Percentiles rank a stretch among this genome's conserved stretches.
phyloP scores from a whole-genome alignment of 1,140 invertebrate genomes.

The Heterodera carotae region DNA sequence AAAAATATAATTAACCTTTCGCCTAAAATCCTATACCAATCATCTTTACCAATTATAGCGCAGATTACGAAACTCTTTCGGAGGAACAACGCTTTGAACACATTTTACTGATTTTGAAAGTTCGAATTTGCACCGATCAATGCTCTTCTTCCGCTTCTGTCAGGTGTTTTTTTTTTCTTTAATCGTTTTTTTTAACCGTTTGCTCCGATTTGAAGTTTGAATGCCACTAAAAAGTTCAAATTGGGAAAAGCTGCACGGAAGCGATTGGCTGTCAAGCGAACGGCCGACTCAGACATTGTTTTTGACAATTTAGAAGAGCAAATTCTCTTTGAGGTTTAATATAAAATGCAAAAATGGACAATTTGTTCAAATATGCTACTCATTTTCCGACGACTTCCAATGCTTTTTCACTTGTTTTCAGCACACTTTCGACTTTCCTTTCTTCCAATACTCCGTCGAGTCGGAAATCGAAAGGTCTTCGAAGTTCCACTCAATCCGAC shows the following conservation, averaged over 20 bases:
- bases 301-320: slow-evolving; percentile 50
- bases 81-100: slow-evolving; percentile 33
- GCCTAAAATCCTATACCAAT: not conserved
- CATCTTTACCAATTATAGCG: slow-evolving; percentile 11
- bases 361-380: not conserved
- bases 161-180: not conserved
- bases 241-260: slow-evolving; percentile 53
- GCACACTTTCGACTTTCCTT: slow-evolving; percentile 8
- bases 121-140: slow-evolving; percentile 34
- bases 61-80: slow-evolving; percentile 42
- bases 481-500: slow-evolving; percentile 44
- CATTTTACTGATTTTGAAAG: slow-evolving; percentile 45
- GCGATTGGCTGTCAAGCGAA: slow-evolving; percentile 10
- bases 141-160: not conserved
- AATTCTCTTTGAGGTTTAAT: slow-evolving; percentile 46
- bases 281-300: slow-evolving; percentile 39
- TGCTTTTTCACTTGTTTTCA: no score
- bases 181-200: not conserved
- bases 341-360: not conserved
- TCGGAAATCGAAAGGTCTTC: slow-evolving; percentile 48
- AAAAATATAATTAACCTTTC: not conserved
- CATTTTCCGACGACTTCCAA: no score
- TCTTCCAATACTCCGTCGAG: slow-evolving; percentile 52
- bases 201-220: not conserved
- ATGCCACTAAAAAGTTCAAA: slow-evolving; percentile 32